Evolutionary conservation across 2,797 vertebrate species (phyloP).

Genomic region (Ciconia nigra): DNA sequence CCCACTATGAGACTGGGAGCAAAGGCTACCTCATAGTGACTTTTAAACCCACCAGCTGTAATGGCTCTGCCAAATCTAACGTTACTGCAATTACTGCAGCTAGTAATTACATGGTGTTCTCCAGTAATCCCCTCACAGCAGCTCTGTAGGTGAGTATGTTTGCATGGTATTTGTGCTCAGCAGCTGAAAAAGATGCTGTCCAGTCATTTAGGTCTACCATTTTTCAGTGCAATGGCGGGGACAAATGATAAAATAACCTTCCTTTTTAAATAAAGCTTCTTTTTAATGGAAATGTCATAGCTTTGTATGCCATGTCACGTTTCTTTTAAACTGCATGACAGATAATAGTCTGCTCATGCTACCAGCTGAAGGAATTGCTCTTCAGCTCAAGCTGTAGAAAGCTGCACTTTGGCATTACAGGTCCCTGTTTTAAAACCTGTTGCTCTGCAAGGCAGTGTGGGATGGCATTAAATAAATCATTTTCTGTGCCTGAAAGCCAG

Average conservation of each 20-base stretch:
- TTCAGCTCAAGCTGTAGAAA: neutral
- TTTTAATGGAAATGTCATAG: neutral
- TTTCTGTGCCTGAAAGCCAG: neutral
- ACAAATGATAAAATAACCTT: neutral
- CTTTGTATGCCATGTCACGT: neutral
- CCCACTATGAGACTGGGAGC: neutral
- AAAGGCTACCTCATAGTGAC: neutral
- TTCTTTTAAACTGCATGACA: neutral
- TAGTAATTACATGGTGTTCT: neutral
- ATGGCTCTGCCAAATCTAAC: neutral
- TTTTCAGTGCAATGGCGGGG: neutral
- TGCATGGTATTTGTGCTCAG: neutral
- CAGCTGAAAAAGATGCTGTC: neutral
- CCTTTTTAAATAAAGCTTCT: neutral
- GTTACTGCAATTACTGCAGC: neutral
- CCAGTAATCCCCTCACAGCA: neutral
- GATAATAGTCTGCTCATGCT: neutral
- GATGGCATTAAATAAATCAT: neutral
- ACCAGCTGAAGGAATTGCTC: neutral
- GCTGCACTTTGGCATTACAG: neutral
- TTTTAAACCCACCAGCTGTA: neutral
- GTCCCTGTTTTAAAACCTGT: neutral
- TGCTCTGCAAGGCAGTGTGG: neutral
- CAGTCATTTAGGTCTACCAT: neutral
- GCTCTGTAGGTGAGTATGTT: neutral